A percentile compares a stretch with the other conserved stretches of the same genome.
Conservation (phyloP, 1,140 invertebrate species). For the Tetramorium parvispinum region DNA sequence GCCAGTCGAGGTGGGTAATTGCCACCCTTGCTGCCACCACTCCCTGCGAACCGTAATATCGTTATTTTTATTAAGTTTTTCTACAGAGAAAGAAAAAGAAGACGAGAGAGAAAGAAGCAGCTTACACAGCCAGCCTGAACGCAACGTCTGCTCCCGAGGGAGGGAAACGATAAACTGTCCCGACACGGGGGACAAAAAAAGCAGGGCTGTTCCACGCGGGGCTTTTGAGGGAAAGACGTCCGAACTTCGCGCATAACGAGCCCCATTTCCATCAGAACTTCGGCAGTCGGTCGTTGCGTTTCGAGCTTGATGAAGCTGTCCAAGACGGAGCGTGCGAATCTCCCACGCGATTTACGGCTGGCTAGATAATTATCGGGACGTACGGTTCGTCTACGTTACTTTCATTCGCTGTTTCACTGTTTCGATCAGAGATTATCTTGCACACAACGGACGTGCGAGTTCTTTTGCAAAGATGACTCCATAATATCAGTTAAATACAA, state of each 20-base stretch:
- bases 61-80: conserved; percentile 76
- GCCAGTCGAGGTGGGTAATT: conserved; percentile 66
- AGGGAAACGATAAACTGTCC: conserved; percentile 65
- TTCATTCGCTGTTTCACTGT: neutral
- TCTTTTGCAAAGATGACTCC: neutral
- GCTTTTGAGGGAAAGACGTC: neutral
- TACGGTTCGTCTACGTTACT: neutral
- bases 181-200: conserved; percentile 49
- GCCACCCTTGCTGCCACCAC: conserved; percentile 48
- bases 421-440: neutral
- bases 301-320: conserved; percentile 40
- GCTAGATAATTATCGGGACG: conserved; percentile 22
- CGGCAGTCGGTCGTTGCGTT: conserved; percentile 4
- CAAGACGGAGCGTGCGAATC: conserved; percentile 5
- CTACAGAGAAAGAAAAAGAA: neutral
- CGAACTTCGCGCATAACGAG: conserved; percentile 48
- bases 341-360: conserved; percentile 11
- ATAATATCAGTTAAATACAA: neutral
- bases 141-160: conserved; percentile 44
- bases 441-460: neutral
- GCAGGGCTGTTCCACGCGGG: neutral
- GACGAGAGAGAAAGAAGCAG: conserved; percentile 10
- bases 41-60: conserved; percentile 62
- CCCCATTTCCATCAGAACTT: conserved; percentile 38
- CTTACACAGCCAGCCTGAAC: conserved; percentile 37